Conservation (phyloP, 2,797 vertebrate genomes). For the Carduelis carduelis region DNA sequence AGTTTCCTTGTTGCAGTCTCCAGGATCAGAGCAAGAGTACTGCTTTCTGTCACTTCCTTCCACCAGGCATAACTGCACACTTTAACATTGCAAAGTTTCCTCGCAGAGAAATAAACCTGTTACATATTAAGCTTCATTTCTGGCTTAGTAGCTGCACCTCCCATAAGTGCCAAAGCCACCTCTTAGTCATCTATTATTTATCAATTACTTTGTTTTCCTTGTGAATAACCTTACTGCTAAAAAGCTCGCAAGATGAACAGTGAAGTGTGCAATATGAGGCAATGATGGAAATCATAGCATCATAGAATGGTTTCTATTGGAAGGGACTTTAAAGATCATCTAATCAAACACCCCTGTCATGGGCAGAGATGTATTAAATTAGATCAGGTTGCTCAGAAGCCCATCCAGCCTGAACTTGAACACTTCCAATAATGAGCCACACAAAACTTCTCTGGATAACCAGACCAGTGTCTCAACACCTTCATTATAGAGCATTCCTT, state of each 20-base stretch:
- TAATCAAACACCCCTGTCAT: neutral
- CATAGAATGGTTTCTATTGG: neutral
- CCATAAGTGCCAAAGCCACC: neutral
- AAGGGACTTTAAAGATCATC: neutral
- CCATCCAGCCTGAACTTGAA: neutral
- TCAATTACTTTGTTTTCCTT: neutral
- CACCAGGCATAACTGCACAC: neutral
- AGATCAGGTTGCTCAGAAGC: neutral
- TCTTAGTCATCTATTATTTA: neutral
- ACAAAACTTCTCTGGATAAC: neutral
- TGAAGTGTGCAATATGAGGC: neutral
- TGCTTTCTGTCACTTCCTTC: neutral
- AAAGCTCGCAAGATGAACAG: neutral
- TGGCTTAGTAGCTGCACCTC: neutral
- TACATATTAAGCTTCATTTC: neutral
- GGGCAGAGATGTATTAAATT: neutral
- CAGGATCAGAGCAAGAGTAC: neutral
- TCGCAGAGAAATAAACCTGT: neutral
- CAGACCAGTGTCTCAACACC: neutral
- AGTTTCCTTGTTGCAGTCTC: neutral
- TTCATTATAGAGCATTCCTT: neutral
- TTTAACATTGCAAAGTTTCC: neutral
- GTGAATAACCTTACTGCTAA: neutral
- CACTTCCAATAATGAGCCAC: neutral
- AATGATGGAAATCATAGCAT: neutral